Conservation (phyloP, 2,888 invertebrate genomes). For the Brassicogethes aeneus region DNA sequence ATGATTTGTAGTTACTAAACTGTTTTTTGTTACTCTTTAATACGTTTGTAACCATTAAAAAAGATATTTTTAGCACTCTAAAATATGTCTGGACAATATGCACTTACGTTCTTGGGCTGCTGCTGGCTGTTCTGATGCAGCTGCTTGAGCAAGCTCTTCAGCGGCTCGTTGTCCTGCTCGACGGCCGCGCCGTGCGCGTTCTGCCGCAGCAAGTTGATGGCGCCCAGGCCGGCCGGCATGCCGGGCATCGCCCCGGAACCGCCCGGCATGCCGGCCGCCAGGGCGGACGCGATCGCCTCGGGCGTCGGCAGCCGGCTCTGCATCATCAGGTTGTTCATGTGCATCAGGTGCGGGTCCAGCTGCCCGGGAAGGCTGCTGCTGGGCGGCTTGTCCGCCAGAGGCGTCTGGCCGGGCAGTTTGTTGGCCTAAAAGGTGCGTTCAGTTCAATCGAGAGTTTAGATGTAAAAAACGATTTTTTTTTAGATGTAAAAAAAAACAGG, state of each 20-base stretch:
- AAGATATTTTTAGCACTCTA: too few species aligned
- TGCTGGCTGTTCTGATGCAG: constrained; percentile 35
- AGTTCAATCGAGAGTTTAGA: too few species aligned
- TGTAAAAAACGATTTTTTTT: too few species aligned
- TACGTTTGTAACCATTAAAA: too few species aligned
- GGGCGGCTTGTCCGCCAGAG: constrained; percentile 31
- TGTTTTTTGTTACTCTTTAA: too few species aligned
- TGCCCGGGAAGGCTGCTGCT: constrained; percentile 27
- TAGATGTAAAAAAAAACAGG: too few species aligned
- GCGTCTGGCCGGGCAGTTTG: constrained; percentile 31
- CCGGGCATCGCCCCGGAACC: constrained; percentile 19
- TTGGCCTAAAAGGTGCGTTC: constrained; percentile 26
- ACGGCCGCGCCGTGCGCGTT: not conserved
- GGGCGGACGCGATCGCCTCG: constrained; percentile 11
- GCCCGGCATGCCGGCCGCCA: constrained; percentile 19
- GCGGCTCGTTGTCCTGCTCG: constrained; percentile 37
- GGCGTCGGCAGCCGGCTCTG: constrained; percentile 29
- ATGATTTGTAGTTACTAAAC: too few species aligned
- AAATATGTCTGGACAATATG: too few species aligned
- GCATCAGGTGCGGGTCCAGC: constrained; percentile 45
- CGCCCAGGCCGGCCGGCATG: constrained; percentile 19
- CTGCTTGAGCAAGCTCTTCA: constrained; percentile 45
- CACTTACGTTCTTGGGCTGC: constrained; percentile 8
- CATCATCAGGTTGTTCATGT: constrained; percentile 45
- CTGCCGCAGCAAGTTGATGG: constrained; percentile 13